A percentile compares a stretch with the other conserved stretches of the same genome.
phyloP scores from a whole-genome alignment of 2,888 invertebrate genomes.

The Anarsia innoxiella region DNA sequence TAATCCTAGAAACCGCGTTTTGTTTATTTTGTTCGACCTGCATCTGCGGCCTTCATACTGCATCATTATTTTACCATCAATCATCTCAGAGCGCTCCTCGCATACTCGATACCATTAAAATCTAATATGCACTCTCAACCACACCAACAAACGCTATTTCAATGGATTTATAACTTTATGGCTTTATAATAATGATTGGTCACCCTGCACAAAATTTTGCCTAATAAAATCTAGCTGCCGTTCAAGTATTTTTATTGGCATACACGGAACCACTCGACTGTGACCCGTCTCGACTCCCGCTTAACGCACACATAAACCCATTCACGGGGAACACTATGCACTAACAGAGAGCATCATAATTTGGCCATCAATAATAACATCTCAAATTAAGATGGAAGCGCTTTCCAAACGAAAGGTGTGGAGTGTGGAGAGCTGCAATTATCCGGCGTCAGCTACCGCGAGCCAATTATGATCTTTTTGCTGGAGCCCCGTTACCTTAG shows the following conservation, averaged over 20 bases:
- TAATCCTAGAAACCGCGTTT: constrained; percentile 41
- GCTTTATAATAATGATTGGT: neutral
- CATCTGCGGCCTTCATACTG: constrained; percentile 53
- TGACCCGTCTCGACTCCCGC: constrained; percentile 22
- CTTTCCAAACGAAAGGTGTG: constrained; percentile 73
- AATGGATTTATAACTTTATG: neutral
- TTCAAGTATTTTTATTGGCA: constrained; percentile 22
- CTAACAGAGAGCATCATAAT: constrained; percentile 26
- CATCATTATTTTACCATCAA: constrained; percentile 53
- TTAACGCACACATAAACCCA: neutral
- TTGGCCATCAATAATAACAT: constrained; percentile 41
- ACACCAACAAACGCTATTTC: neutral
- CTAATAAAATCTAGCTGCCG: too few species aligned
- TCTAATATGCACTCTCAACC: constrained; percentile 23
- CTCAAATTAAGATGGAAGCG: constrained; percentile 62
- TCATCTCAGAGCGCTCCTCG: constrained; percentile 33
- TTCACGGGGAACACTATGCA: constrained; percentile 10
- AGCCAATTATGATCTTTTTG: constrained; percentile 71
- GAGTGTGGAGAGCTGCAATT: constrained; percentile 55
- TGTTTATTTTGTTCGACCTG: constrained; percentile 40
- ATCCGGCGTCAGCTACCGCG: constrained; percentile 46
- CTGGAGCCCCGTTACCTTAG: constrained; percentile 58
- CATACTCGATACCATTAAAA: constrained; percentile 39
- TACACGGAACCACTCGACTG: constrained; percentile 24
- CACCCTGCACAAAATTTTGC: constrained; percentile 2